These are phyloP conservation scores for Heterotilapia buettikoferi DNA, from an alignment of 2,113 vertebrate species.

Conservation along the genomic window DNA sequence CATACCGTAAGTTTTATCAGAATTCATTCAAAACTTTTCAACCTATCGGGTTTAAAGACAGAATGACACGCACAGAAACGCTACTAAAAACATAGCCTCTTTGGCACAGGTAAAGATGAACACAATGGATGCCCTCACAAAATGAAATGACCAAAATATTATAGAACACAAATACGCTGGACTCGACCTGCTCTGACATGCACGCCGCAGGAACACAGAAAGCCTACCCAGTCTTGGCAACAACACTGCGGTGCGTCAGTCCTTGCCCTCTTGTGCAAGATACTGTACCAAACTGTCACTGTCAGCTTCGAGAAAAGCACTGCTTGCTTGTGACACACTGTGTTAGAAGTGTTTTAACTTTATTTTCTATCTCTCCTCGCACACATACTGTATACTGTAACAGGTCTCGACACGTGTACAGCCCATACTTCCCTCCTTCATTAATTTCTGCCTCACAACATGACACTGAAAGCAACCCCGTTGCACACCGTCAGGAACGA, in stretches of 20 bases:
- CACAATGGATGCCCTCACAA: neutral
- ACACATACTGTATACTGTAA: neutral
- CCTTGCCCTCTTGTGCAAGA: neutral
- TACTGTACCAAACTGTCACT: neutral
- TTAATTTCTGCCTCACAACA: neutral
- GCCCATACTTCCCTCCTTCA: neutral
- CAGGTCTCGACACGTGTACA: neutral
- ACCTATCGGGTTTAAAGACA: neutral
- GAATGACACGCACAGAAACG: neutral
- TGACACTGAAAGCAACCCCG: slow-evolving; percentile 17
- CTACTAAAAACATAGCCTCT: neutral
- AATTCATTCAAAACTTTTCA: neutral
- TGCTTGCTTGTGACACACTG: neutral
- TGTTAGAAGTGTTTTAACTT: neutral
- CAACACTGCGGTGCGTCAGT: neutral
- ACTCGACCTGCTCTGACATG: neutral
- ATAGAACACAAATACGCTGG: neutral
- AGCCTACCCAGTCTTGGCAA: neutral
- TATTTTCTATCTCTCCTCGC: neutral
- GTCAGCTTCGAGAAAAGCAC: neutral
- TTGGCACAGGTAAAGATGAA: neutral
- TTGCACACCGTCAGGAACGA: slow-evolving; percentile 5
- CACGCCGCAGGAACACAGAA: neutral
- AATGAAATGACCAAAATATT: neutral
- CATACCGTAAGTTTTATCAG: neutral